phyloP scores from a whole-genome alignment of 2,888 invertebrate genomes.

The Drosophila kanekoi region DNA sequence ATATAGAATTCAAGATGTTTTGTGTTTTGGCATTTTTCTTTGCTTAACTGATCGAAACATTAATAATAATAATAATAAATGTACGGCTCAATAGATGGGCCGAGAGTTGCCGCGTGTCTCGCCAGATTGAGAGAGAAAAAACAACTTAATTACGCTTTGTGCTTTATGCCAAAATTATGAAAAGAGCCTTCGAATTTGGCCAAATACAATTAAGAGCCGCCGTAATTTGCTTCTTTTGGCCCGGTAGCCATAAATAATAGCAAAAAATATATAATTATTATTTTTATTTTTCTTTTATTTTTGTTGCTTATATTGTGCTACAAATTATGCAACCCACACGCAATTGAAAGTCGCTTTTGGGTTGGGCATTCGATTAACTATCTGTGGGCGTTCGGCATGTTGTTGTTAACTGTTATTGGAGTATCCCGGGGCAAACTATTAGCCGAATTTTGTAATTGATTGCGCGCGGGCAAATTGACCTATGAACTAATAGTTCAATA shows the following conservation, averaged over 20 bases:
- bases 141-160: conserved; percentile 55
- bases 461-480: not conserved
- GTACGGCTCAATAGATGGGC: conserved; percentile 44
- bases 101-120: conserved; percentile 44
- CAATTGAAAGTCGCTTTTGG: conserved; percentile 42
- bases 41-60: conserved; percentile 53
- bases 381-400: conserved; percentile 36
- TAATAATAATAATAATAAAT: conserved; percentile 43
- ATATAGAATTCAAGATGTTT: conserved; percentile 35
- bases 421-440: conserved; percentile 4
- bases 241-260: conserved; percentile 64
- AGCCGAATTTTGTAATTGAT: conserved; percentile 2
- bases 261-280: conserved; percentile 37
- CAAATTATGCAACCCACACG: conserved; percentile 73
- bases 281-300: conserved; percentile 12
- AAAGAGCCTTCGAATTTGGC: conserved; percentile 60
- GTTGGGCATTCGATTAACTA: conserved; percentile 35
- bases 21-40: conserved; percentile 17
- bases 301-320: conserved; percentile 31
- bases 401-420: conserved; percentile 44
- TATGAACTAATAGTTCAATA: not conserved
- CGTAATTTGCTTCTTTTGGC: conserved; percentile 68
- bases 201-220: conserved; percentile 58
- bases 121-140: conserved; percentile 24
- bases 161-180: conserved; percentile 46